A percentile compares a stretch with the other conserved stretches of the same genome.
Conservation (phyloP, 1,140 invertebrate species). For the Bemisia tabaci region DNA sequence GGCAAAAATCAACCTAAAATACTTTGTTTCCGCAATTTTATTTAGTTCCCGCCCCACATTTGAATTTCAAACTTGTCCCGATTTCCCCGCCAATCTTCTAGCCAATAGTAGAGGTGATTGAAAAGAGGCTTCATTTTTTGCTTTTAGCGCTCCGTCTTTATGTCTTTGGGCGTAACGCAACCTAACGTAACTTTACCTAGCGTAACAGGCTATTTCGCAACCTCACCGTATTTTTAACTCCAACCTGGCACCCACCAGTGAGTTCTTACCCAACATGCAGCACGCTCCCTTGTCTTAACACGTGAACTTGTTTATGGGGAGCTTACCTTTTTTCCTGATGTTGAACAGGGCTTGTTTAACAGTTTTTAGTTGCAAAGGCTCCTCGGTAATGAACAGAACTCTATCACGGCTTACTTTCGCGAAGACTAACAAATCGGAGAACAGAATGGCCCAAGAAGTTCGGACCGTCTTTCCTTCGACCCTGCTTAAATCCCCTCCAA, state of each 20-base stretch:
- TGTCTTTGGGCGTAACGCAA: too few species aligned
- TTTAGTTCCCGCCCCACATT: too few species aligned
- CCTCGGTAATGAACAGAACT: slow-evolving; percentile 72
- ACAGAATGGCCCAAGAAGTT: slow-evolving; percentile 68
- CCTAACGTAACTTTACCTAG: too few species aligned
- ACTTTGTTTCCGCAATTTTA: too few species aligned
- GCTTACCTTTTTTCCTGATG: slow-evolving; percentile 61
- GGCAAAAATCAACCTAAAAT: too few species aligned
- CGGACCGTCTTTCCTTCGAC: slow-evolving; percentile 65
- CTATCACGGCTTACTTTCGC: slow-evolving; percentile 69
- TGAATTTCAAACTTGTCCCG: too few species aligned
- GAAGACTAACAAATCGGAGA: slow-evolving; percentile 68
- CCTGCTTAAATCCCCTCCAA: slow-evolving; percentile 64
- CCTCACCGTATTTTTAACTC: not conserved
- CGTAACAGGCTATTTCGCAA: too few species aligned
- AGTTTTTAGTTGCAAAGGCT: slow-evolving; percentile 57
- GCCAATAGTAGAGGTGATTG: too few species aligned
- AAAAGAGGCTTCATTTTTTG: too few species aligned
- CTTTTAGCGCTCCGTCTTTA: too few species aligned
- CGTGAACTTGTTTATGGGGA: not conserved
- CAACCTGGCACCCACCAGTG: not conserved
- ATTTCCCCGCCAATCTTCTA: too few species aligned
- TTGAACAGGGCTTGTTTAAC: slow-evolving; percentile 71
- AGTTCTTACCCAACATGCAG: not conserved
- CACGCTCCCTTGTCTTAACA: not conserved